Evolutionary conservation across 2,888 invertebrate species (phyloP).

Genomic region (Drosophila ustulata): DNA sequence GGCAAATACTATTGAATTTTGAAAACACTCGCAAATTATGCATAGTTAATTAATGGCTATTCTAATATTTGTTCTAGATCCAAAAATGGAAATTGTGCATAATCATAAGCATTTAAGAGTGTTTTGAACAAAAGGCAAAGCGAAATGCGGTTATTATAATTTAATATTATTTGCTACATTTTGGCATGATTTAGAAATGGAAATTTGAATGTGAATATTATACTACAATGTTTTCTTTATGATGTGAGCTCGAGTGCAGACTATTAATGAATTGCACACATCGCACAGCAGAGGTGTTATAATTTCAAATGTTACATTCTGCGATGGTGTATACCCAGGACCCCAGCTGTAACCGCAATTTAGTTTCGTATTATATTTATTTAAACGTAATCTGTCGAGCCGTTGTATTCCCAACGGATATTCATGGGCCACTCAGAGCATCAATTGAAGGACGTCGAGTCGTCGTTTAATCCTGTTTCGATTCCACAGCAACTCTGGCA

Average conservation of each 20-base stretch:
- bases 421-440: constrained; percentile 37
- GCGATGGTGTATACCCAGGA: not conserved
- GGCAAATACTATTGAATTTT: not conserved
- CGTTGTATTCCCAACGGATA: constrained; percentile 44
- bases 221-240: not conserved
- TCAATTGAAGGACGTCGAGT: constrained; percentile 28
- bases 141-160: not conserved
- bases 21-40: not conserved
- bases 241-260: too few relatives aligned
- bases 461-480: constrained; percentile 47
- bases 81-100: not conserved
- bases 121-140: not conserved
- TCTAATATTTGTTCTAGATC: not conserved
- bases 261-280: not conserved
- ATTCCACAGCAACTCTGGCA: constrained; percentile 38
- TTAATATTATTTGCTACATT: not conserved
- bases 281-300: not conserved
- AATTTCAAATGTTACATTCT: not conserved
- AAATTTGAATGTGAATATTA: not conserved
- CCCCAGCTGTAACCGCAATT: constrained; percentile 3
- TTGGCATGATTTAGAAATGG: too few relatives aligned
- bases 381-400: constrained; percentile 29
- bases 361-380: constrained; percentile 25
- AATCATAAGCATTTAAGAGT: not conserved
- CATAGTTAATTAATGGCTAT: not conserved